phyloP scores from a whole-genome alignment of 2,888 invertebrate genomes.

The Cantharis flavilabris region DNA sequence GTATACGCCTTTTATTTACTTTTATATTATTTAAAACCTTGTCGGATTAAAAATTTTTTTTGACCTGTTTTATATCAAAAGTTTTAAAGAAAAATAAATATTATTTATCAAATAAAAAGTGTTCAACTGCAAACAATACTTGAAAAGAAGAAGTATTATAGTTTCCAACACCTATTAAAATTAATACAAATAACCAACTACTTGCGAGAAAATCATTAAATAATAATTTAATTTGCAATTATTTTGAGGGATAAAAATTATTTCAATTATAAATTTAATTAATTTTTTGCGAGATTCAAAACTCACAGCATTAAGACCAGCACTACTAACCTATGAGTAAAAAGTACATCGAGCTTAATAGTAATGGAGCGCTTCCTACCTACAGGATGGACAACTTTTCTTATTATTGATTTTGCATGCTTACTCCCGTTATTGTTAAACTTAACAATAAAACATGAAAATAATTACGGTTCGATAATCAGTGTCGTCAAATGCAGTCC shows the following conservation, averaged over 20 bases:
- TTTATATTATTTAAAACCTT: background rate
- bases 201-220: background rate
- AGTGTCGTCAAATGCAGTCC: too few relatives aligned
- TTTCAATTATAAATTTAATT: background rate
- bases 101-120: background rate
- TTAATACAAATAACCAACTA: background rate
- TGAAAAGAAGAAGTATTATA: background rate
- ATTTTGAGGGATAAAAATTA: background rate
- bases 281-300: background rate
- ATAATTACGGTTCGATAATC: too few relatives aligned
- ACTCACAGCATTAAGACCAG: background rate
- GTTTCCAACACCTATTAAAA: background rate
- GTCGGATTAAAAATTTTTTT: background rate
- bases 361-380: background rate
- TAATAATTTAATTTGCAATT: background rate
- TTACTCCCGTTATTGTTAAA: too few relatives aligned
- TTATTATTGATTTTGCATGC: too few relatives aligned
- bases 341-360: background rate
- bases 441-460: too few relatives aligned
- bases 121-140: background rate
- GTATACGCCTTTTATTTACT: background rate
- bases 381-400: background rate
- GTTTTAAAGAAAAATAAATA: background rate
- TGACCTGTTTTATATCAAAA: background rate
- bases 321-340: background rate